Base-by-base conservation (phyloP, 2,113 vertebrate species). In the Catharus minimus region DNA sequence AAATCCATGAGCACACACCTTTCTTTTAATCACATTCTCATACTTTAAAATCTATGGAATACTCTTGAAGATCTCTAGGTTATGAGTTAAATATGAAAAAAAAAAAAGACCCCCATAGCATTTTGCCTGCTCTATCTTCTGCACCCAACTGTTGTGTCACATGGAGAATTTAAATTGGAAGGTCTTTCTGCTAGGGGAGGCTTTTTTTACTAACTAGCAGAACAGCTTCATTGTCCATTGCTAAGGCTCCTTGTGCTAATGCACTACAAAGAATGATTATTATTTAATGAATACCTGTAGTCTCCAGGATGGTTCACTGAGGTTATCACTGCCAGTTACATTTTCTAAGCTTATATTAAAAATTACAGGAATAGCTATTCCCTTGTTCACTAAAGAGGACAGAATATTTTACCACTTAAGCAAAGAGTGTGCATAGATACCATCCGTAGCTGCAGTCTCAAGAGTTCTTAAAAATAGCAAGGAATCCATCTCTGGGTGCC, bases 271-370 rank as follows among this genome's bases (percentile, higher is more conserved):
- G 65, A 84, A 39, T 28, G 10, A 66, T 81, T 94, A 88, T 89
- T 89, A 93, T 92, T 94, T 92, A 90, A 94, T 87, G 84, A 91
- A 82, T 50, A 79, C 38, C 62, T 72, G 52, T 65, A 12, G 0
- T 85, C 78, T 82, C 87, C 43, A 68, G 71, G 71, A 86, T 57
- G 50, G 58, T 79, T 92, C 91, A 68, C 62, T 57, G 53, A 84
- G 71, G 66, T 92, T 94, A 90, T 82, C 53, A 61, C 23, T 91
- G 62, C 33, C 71, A 55, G 46, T 46, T 76, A 86, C 56, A 62
- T 85, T 91, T 90, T 61, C 81, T 92, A 73, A 87, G 49, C 53
- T 50, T 38, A 69, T 12, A 87, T 89, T 85, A 91, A 92, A 93
- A 93, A 82, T 65, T 89, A 84, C 32, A 89, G 94, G 64, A 89